Conservation (phyloP, 2,113 vertebrate genomes). For the Hippocampus guttulatus region DNA sequence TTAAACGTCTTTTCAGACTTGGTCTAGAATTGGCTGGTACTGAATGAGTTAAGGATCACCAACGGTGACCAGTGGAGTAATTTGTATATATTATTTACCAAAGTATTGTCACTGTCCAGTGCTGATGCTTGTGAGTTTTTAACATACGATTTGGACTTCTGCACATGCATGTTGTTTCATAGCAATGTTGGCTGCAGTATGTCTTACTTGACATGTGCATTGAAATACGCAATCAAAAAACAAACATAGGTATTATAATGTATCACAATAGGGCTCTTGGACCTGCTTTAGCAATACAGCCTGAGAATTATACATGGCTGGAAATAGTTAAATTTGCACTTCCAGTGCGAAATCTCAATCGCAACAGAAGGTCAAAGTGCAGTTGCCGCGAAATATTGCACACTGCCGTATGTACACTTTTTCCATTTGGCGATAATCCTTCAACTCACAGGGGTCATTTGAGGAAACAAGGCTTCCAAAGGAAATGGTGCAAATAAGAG, state of each 20-base stretch:
- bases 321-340: neutral
- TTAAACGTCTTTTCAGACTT: too few species aligned
- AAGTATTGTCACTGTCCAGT: neutral
- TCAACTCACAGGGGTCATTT: conserved; percentile 26
- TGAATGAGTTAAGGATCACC: neutral
- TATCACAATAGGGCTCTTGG: neutral
- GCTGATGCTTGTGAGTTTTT: neutral
- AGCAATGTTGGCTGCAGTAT: neutral
- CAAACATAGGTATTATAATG: neutral
- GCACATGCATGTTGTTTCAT: neutral
- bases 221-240: neutral
- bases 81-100: neutral
- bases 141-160: neutral
- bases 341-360: neutral
- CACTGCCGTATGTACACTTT: conserved; percentile 9
- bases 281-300: neutral
- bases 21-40: too few species aligned
- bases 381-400: conserved; percentile 1
- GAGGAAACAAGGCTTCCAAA: conserved; percentile 46
- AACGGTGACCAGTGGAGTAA: neutral
- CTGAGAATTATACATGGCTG: neutral
- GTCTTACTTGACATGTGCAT: too few species aligned
- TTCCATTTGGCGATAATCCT: conserved; percentile 6
- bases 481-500: conserved; percentile 31
- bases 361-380: conserved; percentile 2